Conservation (phyloP, 1,140 invertebrate genomes). For the Lethocerus indicus region DNA sequence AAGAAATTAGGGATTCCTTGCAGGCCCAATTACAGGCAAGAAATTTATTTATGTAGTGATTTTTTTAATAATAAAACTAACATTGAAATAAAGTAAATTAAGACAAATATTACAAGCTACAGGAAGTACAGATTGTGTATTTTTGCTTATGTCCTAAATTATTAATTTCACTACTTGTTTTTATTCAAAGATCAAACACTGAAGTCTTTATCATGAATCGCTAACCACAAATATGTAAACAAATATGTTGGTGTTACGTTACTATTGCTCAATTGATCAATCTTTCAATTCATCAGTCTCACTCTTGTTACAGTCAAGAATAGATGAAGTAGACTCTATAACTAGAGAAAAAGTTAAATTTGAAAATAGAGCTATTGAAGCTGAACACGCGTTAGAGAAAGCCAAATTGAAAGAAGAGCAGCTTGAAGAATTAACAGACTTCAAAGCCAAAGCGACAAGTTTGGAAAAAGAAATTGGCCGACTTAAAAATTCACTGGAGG, state of each 20-base stretch:
- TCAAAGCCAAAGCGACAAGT: constrained; percentile 33
- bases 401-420: constrained; percentile 11
- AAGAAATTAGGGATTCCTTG: constrained; percentile 39
- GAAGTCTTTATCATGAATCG: too few relatives aligned
- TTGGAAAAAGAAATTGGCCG: constrained; percentile 57
- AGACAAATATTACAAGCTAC: too few relatives aligned
- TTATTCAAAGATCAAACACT: too few relatives aligned
- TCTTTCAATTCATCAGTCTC: not conserved
- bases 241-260: not conserved
- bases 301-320: constrained; percentile 14
- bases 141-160: too few relatives aligned
- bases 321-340: constrained; percentile 17
- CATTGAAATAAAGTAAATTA: too few relatives aligned
- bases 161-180: too few relatives aligned
- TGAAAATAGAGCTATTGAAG: constrained; percentile 16
- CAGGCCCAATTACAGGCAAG: constrained; percentile 20
- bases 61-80: too few relatives aligned
- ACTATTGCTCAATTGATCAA: not conserved
- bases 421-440: constrained; percentile 13
- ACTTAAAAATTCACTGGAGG: constrained; percentile 51
- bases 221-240: too few relatives aligned
- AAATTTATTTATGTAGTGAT: too few relatives aligned
- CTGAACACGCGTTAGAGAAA: constrained; percentile 14
- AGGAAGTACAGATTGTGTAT: too few relatives aligned
- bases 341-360: constrained; percentile 24